phyloP scores from a whole-genome alignment of 2,888 invertebrate genomes.

The Leptopilina myrica region DNA sequence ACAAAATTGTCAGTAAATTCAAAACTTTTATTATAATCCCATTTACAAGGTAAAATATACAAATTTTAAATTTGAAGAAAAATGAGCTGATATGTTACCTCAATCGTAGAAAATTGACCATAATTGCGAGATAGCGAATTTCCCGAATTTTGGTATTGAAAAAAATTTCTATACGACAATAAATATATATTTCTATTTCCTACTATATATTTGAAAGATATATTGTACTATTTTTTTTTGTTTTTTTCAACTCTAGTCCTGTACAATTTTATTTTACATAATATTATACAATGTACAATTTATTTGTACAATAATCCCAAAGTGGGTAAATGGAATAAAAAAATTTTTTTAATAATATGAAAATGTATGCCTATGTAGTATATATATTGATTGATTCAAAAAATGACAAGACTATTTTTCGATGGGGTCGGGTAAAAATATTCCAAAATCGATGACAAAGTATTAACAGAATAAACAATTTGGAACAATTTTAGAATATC shows the following conservation, averaged over 20 bases:
- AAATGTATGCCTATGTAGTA: no score
- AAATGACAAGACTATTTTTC: neutral
- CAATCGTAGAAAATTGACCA: conserved; percentile 2
- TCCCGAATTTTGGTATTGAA: neutral
- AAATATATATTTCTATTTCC: neutral
- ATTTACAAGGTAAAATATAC: no score
- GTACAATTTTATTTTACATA: conserved; percentile 35
- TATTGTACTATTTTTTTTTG: conserved; percentile 1
- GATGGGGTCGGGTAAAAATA: neutral
- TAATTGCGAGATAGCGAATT: neutral
- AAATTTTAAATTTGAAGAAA: neutral
- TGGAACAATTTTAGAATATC: conserved; percentile 3
- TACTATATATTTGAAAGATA: neutral
- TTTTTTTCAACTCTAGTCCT: conserved; percentile 2
- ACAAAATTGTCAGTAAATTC: no score
- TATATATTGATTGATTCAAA: no score
- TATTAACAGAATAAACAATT: conserved; percentile 22
- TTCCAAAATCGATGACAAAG: conserved; percentile 5
- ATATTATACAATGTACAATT: conserved; percentile 34
- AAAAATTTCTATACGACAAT: no score
- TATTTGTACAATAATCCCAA: conserved; percentile 2
- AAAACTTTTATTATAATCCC: neutral
- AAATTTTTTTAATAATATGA: neutral
- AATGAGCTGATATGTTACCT: conserved; percentile 10
- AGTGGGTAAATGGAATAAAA: neutral